Base-by-base conservation (phyloP, 2,888 invertebrate species). In the Chloromyia formosa region DNA sequence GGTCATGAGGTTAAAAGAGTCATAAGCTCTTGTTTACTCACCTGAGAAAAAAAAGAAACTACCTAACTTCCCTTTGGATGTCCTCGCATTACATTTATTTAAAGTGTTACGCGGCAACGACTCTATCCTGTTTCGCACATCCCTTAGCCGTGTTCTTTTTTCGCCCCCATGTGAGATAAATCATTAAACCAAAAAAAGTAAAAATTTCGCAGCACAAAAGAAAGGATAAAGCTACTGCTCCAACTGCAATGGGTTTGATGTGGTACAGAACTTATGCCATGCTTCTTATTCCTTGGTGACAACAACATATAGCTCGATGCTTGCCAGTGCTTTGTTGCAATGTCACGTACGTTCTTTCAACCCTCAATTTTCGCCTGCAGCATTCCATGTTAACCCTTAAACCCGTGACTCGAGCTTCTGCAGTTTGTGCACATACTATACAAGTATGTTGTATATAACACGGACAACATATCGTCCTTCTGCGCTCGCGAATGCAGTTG, bases 281-380 rank as follows among this genome's bases (percentile, higher is more conserved):
- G 22, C 4, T 16, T n/a, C 27, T 16, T n/a, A 22, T 49, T 35
- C 27, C 27, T 35, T 35, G 27, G 7, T 27, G 16, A 22, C 20
- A 18, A 27, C 3, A 14, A 61, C 23, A 61, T 27, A 12, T 22
- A 66, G 18, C 7, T 22, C 22, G 27, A 14, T 22, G 35, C 49
- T 35, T 71, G 56, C 35, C 58, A 42, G 49, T 20, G 49, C 71
- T 58, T n/a, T 71, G 71, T 45, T 22, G 71, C 71, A 71, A 71
- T 71, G 71, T 71, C 71, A 71, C 71, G 71, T 71, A 71, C 71
- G 42, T 71, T 71, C 40, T 66, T 66, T 71, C 58, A 71, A 58
- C 56, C 56, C 56, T 71, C 49, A n/a, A 49, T 56, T 56, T 42
- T 40, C n/a, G 10, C 42, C 7, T 16, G 10, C 14, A 61, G 2